A percentile compares a stretch with the other conserved stretches of the same genome.
Evolutionary conservation across 2,113 vertebrate genomes (phyloP).

Genomic region (Phrynosoma platyrhinos): DNA sequence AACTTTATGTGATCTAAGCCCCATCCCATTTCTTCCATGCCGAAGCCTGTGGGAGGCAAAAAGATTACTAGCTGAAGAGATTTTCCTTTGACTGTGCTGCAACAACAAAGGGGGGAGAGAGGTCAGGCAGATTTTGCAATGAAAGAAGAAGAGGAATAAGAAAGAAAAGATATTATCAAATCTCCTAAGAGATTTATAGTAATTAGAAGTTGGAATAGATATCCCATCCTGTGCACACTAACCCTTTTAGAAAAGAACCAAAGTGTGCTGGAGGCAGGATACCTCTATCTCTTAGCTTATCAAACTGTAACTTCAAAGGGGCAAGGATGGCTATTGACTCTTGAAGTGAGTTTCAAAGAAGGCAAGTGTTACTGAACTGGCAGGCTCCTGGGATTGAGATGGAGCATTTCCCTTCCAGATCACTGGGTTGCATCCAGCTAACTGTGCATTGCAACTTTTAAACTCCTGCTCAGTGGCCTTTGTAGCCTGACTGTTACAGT

Average conservation of each 20-base stretch:
- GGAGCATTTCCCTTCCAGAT: constrained; percentile 66
- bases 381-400: constrained; percentile 48
- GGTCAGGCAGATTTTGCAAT: constrained; percentile 35
- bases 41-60: not conserved
- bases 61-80: not conserved
- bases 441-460: constrained; percentile 42
- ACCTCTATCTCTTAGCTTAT: constrained; percentile 32
- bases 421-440: constrained; percentile 62
- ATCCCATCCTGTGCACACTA: constrained; percentile 42
- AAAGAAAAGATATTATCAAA: constrained; percentile 38
- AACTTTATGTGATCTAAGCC: too few species aligned
- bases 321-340: constrained; percentile 39
- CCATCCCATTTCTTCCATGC: too few species aligned
- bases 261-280: not conserved
- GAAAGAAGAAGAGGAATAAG: too few species aligned
- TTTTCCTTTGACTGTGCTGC: constrained; percentile 48
- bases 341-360: constrained; percentile 61
- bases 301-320: constrained; percentile 9
- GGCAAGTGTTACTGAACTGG: constrained; percentile 56
- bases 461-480: constrained; percentile 38
- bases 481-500: constrained; percentile 1
- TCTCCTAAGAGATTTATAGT: constrained; percentile 32
- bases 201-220: constrained; percentile 47
- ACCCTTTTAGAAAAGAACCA: constrained; percentile 45
- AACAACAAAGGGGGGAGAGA: constrained; percentile 48